Base-by-base conservation (phyloP, 2,888 invertebrate genomes). In the Acholoe squamosa region DNA sequence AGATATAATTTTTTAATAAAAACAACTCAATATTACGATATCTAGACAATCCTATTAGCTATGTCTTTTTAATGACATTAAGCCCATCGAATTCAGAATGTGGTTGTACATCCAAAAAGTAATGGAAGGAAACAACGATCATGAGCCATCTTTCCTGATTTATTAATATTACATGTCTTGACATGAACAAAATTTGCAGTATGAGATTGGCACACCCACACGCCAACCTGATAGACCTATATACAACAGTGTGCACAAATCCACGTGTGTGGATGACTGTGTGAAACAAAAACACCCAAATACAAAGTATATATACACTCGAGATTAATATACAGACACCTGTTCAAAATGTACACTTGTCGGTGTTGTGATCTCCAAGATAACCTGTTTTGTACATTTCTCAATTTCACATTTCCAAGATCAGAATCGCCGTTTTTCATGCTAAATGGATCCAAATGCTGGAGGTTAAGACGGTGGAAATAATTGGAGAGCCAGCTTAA, bases 311-410 rank as follows among this genome's bases (percentile, higher is more conserved):
- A n/a, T 80, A 80, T 43, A 80, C 43, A 3, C 16, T 28, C 76
- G 1, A 25, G 28, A 80, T 80, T 33, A 80, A 14, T 80, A 80
- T 80, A 80, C 80, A 80, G 43, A 80, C 80, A 80, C 25, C 10
- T 76, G 76, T 76, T 76, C 76, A 76, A 76, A 22, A 76, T 76
- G 76, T 76, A 76, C 76, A 76, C n/a, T 76, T 25, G 25, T 76
- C 31, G n/a, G 16, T 76, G 76, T 31, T 3, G 25, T 28, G 25
- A 16, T 31, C 31, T 76, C 76, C 25, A 28, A 25, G 31, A 31
- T 1, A 76, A 76, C 25, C 61, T 61, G 7, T 61, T 61, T 61
- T 61, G n/a, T 61, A 61, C 61, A 61, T 61, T 61, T 12, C n/a
- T 61, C 3, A 61, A 61, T 14, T 3, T n/a, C n/a, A n/a, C n/a